Percentiles rank a stretch among this genome's conserved stretches.
Evolutionary conservation across 2,113 vertebrate genomes (phyloP).

Genomic region (Ranitomeya imitator): DNA sequence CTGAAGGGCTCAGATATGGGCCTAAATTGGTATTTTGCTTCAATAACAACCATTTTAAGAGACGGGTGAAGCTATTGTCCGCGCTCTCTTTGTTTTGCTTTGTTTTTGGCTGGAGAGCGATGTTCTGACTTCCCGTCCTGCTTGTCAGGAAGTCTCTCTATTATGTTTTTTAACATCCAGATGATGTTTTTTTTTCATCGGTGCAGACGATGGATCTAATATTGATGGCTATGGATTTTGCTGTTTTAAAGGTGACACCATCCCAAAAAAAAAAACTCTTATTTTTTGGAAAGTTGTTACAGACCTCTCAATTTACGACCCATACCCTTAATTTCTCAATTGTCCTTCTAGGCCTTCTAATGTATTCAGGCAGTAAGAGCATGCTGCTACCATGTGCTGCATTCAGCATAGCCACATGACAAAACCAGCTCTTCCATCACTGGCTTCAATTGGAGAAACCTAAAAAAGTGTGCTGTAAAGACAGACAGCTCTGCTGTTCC

Average conservation of each 20-base stretch:
- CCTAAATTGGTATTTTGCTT: background rate
- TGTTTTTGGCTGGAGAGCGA: background rate
- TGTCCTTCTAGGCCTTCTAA: too few species aligned
- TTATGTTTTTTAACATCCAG: background rate
- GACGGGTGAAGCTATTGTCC: background rate
- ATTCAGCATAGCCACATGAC: too few species aligned
- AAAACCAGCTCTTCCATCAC: too few species aligned
- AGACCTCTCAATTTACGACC: too few species aligned
- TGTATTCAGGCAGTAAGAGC: too few species aligned
- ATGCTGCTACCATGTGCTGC: too few species aligned
- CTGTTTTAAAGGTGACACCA: background rate
- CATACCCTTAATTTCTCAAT: too few species aligned
- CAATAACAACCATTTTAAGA: background rate
- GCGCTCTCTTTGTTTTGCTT: background rate
- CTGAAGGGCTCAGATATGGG: background rate
- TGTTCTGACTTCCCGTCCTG: conserved; percentile 14
- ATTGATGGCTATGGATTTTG: background rate
- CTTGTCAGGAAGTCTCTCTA: background rate
- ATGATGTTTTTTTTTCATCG: background rate
- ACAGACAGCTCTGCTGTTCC: too few species aligned
- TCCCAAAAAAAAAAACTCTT: background rate
- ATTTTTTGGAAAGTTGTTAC: too few species aligned
- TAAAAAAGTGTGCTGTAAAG: too few species aligned
- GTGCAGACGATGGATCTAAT: background rate
- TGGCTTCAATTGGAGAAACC: too few species aligned